Evolutionary conservation across 2,888 invertebrate species (phyloP).

Genomic region (Sialis lutaria): DNA sequence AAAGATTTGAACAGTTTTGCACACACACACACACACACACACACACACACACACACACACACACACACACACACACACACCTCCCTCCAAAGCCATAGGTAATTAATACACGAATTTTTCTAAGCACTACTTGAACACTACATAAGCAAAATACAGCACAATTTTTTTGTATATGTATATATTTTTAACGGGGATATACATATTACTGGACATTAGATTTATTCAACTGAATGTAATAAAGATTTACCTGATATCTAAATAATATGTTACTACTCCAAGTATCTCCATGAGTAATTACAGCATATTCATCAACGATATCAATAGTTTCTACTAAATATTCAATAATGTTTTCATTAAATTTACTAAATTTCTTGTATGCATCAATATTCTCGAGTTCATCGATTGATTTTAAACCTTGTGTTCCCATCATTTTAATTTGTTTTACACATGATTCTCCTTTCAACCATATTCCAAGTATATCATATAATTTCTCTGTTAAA

Average conservation of each 20-base stretch:
- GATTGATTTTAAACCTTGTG: background rate
- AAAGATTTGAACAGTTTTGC: no score
- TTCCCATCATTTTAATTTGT: background rate
- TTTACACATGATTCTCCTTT: background rate
- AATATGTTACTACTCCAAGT: slow-evolving; percentile 16
- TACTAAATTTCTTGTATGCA: background rate
- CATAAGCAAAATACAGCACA: no score
- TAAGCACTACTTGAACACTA: no score
- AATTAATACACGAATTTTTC: no score
- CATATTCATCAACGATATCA: slow-evolving; percentile 9
- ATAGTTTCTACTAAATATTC: slow-evolving; percentile 4
- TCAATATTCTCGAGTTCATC: background rate
- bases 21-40: no score
- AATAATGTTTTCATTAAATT: slow-evolving; percentile 7
- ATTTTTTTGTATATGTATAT: no score
- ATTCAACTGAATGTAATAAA: no score
- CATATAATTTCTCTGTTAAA: background rate
- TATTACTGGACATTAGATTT: no score
- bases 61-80: no score
- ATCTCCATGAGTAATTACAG: slow-evolving; percentile 16
- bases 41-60: no score
- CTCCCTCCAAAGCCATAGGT: no score
- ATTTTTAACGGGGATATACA: no score
- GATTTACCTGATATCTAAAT: slow-evolving; percentile 7
- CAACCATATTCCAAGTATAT: background rate